Base-by-base conservation (phyloP, 2,888 invertebrate species). In the Tortrix viridana region DNA sequence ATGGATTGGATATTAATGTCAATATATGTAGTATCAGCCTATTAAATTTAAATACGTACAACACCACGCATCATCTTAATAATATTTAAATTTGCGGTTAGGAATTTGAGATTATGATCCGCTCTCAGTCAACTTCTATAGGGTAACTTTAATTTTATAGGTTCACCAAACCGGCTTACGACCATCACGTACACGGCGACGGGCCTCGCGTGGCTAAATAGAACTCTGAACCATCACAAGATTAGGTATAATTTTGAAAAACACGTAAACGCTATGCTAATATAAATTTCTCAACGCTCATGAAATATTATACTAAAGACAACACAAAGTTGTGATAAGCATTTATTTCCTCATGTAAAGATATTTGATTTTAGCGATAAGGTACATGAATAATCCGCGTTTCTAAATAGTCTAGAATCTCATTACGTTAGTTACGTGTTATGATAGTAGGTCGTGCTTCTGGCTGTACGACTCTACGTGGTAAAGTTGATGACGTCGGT, bases 351-450 rank as follows among this genome's bases (percentile, higher is more conserved):
- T 41, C 32, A 26, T 37, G 7, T 16, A 55, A 43, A 49, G 20
- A 26, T 44, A 55, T 61, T 61, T 61, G 49, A 61, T 55, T 43
- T 14, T 38, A 22, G 37, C 22, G 61, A 61, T 61, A 61, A 55
- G 18, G 22, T 22, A 55, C 19, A 55, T 32, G 43, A 32, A 49
- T 60, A 48, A 55, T 60, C 47, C 53, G 26, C 32, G 52, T 48
- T 54, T 43, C 60, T 26, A 60, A 37, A 54, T 48, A 54, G 20
- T 48, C 26, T 54, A 48, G 26, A 49, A 55, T 37, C 48, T 55
- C 22, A 41, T 48, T 56, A 47, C 16, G 23, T 18, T 9, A n/a
- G 41, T 41, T 41, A 16, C 41, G 14, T 49, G 48, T 60, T 50
- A 60, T n/a, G 43, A 55, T 43, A 54, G 41, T 48, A 32, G 20